phyloP scores from a whole-genome alignment of 2,888 invertebrate species.

The Callyntrura guangdongensis region DNA sequence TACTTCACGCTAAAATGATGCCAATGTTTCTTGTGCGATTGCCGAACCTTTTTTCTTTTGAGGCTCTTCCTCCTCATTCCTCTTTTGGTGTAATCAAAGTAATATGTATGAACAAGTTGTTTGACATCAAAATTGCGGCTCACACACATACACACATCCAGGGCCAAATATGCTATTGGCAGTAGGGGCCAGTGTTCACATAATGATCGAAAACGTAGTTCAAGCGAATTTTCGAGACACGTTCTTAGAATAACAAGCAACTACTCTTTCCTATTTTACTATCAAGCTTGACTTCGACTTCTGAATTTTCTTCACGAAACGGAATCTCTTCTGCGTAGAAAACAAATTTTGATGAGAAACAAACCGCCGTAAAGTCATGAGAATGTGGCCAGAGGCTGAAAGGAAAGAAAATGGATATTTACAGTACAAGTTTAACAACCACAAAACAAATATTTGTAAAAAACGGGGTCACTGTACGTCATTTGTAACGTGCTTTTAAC shows the following conservation, averaged over 20 bases:
- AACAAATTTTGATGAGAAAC: slow-evolving; percentile 65
- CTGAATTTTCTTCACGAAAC: slow-evolving; percentile 58
- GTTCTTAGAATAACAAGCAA: slow-evolving; percentile 69
- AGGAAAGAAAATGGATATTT: neutral
- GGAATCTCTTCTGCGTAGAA: slow-evolving; percentile 50
- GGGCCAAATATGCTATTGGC: slow-evolving; percentile 66
- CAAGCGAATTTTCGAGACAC: slow-evolving; percentile 64
- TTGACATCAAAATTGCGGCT: slow-evolving; percentile 50
- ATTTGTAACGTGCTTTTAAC: too few relatives aligned
- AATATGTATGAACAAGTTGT: slow-evolving; percentile 67
- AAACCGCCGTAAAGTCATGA: neutral
- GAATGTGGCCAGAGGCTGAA: neutral
- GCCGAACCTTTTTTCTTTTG: too few relatives aligned
- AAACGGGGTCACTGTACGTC: too few relatives aligned
- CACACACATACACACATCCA: slow-evolving; percentile 14
- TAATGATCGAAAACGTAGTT: slow-evolving; percentile 62
- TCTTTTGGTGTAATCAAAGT: slow-evolving; percentile 50
- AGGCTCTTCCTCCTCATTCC: neutral
- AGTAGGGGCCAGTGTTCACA: slow-evolving; percentile 58
- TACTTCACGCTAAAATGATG: neutral
- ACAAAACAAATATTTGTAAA: neutral
- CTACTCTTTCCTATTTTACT: slow-evolving; percentile 1
- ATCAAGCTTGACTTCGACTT: neutral
- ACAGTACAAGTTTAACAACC: neutral
- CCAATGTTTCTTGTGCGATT: neutral